phyloP scores from a whole-genome alignment of 2,113 vertebrate species.

The Heptranchias perlo region DNA sequence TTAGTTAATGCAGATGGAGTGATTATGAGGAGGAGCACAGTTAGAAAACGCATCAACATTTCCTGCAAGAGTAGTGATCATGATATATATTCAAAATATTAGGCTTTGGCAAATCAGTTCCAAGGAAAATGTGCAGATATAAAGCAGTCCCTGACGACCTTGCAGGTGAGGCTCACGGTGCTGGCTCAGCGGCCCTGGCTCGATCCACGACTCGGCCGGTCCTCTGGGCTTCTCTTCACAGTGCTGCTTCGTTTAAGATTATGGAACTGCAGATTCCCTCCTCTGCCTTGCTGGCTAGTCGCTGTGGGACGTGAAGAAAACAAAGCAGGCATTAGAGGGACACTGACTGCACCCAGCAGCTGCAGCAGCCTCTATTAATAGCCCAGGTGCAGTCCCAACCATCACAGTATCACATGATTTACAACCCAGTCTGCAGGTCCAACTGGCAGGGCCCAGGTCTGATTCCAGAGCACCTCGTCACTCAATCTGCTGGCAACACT shows the following conservation, averaged over 20 bases:
- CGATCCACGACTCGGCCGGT: neutral
- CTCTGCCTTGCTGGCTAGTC: neutral
- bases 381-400: neutral
- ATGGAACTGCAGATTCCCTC: neutral
- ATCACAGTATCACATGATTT: neutral
- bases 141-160: neutral
- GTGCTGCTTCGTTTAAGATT: neutral
- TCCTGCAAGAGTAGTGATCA: neutral
- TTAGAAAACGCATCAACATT: neutral
- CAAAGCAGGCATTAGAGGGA: neutral
- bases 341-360: neutral
- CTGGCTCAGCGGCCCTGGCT: neutral
- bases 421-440: neutral
- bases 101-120: constrained; percentile 19
- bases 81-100: neutral
- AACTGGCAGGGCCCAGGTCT: neutral
- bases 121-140: neutral
- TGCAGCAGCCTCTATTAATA: neutral
- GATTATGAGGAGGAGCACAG: neutral
- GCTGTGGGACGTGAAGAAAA: neutral
- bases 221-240: neutral
- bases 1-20: neutral
- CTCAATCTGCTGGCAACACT: neutral
- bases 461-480: neutral
- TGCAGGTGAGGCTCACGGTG: neutral